These are phyloP conservation scores for Lepidochitona cinerea DNA, from an alignment of 2,888 invertebrate species.

Conservation along the genomic window DNA sequence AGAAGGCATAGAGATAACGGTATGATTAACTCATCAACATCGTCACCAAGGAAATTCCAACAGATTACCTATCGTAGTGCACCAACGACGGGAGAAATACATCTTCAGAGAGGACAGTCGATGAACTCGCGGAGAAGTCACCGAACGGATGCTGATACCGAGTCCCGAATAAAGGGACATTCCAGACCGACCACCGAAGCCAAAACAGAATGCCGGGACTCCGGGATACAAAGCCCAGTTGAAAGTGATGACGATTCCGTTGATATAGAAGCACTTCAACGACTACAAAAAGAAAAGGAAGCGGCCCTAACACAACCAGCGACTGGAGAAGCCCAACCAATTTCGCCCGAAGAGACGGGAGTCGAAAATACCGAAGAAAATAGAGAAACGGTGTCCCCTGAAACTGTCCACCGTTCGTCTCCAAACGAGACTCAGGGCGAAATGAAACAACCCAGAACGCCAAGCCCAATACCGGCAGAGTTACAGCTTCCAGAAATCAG, in stretches of 20 bases:
- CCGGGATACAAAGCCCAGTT: conserved; percentile 1
- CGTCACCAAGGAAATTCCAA: neutral
- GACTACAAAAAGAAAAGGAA: neutral
- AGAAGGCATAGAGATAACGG: conserved; percentile 43
- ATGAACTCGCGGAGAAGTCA: neutral
- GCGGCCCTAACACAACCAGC: neutral
- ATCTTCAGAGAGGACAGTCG: neutral
- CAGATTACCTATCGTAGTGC: neutral
- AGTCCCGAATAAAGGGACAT: no score
- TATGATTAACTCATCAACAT: neutral
- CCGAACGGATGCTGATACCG: neutral
- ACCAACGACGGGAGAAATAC: neutral
- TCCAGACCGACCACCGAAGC: neutral
- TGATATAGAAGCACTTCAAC: neutral
- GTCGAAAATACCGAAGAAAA: neutral
- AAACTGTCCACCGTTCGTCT: neutral
- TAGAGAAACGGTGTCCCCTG: neutral
- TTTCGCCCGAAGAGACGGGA: neutral
- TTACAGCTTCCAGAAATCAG: neutral
- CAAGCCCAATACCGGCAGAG: no score
- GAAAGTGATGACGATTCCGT: neutral
- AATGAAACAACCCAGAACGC: no score
- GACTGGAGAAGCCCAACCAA: neutral
- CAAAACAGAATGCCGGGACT: neutral
- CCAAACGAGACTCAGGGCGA: no score